Evolutionary conservation across 92 coral and sea anemone genomes (phyloP).

Genomic region (Metridium senile): DNA sequence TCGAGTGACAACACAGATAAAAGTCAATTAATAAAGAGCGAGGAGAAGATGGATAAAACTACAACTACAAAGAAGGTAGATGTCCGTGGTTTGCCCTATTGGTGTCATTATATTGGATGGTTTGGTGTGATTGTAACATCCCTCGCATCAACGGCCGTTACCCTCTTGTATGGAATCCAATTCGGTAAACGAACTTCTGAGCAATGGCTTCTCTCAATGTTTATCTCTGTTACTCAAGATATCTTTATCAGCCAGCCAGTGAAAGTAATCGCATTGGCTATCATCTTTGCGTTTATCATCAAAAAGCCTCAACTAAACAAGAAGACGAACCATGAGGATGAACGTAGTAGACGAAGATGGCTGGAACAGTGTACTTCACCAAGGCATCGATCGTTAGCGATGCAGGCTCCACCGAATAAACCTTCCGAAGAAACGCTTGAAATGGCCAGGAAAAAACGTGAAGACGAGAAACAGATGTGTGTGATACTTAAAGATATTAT

Average conservation of each 20-base stretch:
- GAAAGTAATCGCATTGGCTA: constrained; percentile 75
- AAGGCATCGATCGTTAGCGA: constrained; percentile 2
- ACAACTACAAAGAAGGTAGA: not conserved
- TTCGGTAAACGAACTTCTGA: constrained; percentile 84
- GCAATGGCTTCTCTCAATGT: constrained; percentile 90
- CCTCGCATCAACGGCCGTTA: constrained; percentile 65
- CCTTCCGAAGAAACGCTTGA: constrained; percentile 68
- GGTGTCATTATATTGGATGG: constrained; percentile 92
- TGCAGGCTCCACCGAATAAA: constrained; percentile 50
- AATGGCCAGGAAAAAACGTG: constrained; percentile 70
- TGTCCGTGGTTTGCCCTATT: constrained; percentile 68
- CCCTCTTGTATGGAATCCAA: constrained; percentile 79
- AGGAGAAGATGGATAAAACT: constrained; percentile 1
- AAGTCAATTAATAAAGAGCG: not conserved
- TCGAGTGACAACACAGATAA: not conserved
- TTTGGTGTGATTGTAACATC: constrained; percentile 59
- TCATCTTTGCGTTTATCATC: constrained; percentile 71
- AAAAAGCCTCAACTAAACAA: constrained; percentile 62
- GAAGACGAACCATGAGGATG: constrained; percentile 16
- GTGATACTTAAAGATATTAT: constrained; percentile 65
- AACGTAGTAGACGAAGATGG: constrained; percentile 21
- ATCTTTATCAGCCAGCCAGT: constrained; percentile 88
- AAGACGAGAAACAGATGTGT: constrained; percentile 79
- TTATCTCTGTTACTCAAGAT: constrained; percentile 85
- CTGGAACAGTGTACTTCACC: not conserved